Evolutionary conservation across 1,140 invertebrate species (phyloP), one percentile per base, ranked within the genome.

Genomic region (Rhopalosiphum maidis): DNA sequence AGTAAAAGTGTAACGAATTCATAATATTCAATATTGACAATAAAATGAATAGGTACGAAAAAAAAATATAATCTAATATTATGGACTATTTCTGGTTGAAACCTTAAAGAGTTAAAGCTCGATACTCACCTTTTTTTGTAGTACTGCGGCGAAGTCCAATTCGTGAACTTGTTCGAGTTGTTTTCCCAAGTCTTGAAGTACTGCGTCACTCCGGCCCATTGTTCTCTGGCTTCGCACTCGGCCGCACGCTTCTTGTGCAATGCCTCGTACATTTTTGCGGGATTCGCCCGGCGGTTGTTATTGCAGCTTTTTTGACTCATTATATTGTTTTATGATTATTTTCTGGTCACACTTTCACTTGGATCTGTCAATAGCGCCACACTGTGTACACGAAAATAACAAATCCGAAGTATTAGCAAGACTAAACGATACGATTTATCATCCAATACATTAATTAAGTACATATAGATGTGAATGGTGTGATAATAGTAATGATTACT

Each of bases 111-210:
- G n/a, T n/a, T n/a, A n/a, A 41, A 41, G 11, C 60, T 25, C 1
- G 9, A n/a, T n/a, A 83, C 43, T 93, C 7, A 92, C 93, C 90
- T 55, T 46, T 94, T 83, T 87, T 94, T 86, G 86, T 94, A 94
- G 30, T 94, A 94, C 18, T 83, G 51, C 3, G 83, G 83, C 5
- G 90, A 94, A 35, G 93, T 94, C 93, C 93, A 94, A 43, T 41
- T 83, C 25, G 90, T 91, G 30, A 87, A 94, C 41, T 92, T 94
- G 41, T 87, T 94, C 37, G 90, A 91, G 35, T 91, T 91, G 60
- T 68, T 91, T 23, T 94, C 90, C 93, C 93, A 94, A 0, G 93
- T 94, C 21, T 94, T 94, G 60, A 94, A 94, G 46, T 94, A 94
- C 41, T 94, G 93, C 5, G 93, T 94, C 18, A 94, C 82, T 8